Evolutionary conservation across 2,797 vertebrate genomes (phyloP).

Genomic region (Spinus pinus): DNA sequence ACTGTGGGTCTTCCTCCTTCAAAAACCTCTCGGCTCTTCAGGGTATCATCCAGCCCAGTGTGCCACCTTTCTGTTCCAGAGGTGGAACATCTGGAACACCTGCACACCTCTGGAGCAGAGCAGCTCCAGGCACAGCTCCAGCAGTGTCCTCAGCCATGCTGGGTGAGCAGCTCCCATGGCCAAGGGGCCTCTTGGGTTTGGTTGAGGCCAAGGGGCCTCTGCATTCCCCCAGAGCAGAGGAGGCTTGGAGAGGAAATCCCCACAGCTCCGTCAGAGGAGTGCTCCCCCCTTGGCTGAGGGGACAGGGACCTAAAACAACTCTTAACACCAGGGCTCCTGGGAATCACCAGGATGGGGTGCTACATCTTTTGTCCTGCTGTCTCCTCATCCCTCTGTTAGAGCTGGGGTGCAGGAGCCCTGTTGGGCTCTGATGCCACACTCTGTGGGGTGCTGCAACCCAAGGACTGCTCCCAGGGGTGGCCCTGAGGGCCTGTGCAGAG

Average conservation of each 20-base stretch:
- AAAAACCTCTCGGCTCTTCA: not conserved
- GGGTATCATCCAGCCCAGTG: not conserved
- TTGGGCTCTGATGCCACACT: not conserved
- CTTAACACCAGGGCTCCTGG: not conserved
- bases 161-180: not conserved
- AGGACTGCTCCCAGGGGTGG: not conserved
- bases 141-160: not conserved
- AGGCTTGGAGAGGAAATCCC: not conserved
- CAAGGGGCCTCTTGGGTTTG: not conserved
- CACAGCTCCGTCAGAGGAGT: not conserved
- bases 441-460: not conserved
- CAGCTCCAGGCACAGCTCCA: not conserved
- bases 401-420: not conserved
- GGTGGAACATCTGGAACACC: not conserved
- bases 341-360: not conserved
- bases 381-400: not conserved
- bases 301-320: not conserved
- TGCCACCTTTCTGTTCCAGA: not conserved
- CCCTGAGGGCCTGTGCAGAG: not conserved
- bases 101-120: not conserved
- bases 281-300: not conserved
- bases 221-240: not conserved
- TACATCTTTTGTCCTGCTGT: not conserved
- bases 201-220: not conserved
- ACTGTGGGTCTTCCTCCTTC: not conserved